Base-by-base conservation (phyloP, 2,888 invertebrate genomes). In the Drosophila subsilvestris region DNA sequence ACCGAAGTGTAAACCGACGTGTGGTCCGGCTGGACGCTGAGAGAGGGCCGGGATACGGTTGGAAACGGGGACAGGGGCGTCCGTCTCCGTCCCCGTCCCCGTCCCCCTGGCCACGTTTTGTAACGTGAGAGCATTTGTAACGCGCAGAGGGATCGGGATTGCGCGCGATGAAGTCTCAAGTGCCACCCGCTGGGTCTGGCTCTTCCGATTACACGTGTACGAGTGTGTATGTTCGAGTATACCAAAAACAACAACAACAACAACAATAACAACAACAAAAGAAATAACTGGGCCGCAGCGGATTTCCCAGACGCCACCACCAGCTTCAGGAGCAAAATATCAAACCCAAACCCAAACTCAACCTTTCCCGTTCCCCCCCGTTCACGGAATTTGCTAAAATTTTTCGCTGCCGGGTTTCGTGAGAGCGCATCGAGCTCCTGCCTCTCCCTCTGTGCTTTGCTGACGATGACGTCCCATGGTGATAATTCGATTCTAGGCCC, bases 41-140 rank as follows among this genome's bases (percentile, higher is more conserved):
- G 22, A 42, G 32, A 56, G n/a, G 12, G 22, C 61, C 32, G 32
- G 32, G 14, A 12, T n/a, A 44, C 20, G 22, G 18, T 2, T 12
- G 18, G 12, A n/a, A 61, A n/a, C 32, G 47, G 10, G 42, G 9
- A 50, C 45, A 50, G 25, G 51, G 61, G 27, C n/a, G 57, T 18
- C 37, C 48, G 57, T 50, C 29, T 59, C 63, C 42, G 51, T 49
- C 44, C 20, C n/a, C n/a, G 45, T 57, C 45, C 20, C 12, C 17
- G 17, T n/a, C 14, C 25, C 48, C 59, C 51, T 63, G 56, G 74
- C 80, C 67, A 76, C 68, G 70, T 76, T 80, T 74, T 81, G 85
- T 86, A 86, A 86, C 89, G 85, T 87, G 85, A 86, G 85, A 86
- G 88, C 80, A 74, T 83, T 86, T 88, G 77, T 86, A 88, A 55